Evolutionary conservation across 2,797 vertebrate species (phyloP), one percentile per base, ranked within the genome.

Genomic region (Okamejei kenojei): DNA sequence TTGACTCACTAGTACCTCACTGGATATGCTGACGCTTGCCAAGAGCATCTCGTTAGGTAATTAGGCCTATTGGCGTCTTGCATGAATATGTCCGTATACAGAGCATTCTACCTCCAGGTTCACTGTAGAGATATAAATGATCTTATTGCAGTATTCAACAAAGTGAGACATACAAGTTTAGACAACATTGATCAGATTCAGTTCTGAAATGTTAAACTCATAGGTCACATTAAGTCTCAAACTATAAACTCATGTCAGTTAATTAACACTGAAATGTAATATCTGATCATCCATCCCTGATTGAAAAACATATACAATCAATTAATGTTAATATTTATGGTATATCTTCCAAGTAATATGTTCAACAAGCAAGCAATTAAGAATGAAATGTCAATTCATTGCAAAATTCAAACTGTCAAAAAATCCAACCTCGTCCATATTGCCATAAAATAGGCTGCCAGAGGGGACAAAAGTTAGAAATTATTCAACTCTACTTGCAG

Each of bases 381-480:
- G 71, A 54, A 91, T 38, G 23, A 71, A 90, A 79, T 32, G 21
- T 73, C 15, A 61, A 86, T 91, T 91, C 65, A 32, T 29, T n/a
- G 61, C 17, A 11, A 90, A 90, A 19, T 32, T 0, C 15, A 73
- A 74, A 91, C 35, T 73, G 88, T 65, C 88, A 73, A 91, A 92
- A 74, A 38, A 92, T 8, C 71, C 71, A 74, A 92, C 38, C 71
- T 92, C 68, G 21, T 13, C 11, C 54, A 38, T 45, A 76, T 26
- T 74, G 71, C 38, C 11, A 29, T 92, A 54, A 76, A 35, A 68
- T 54, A 21, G 90, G 23, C 76, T 38, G 68, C 90, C 45, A 76
- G 35, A 92, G 90, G 90, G 90, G 23, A 74, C 71, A 92, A 92
- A 15, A 91, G 73, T 74, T 38, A 73, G 35, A 91, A 91, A 73